These are phyloP conservation scores for Pelusios castaneus DNA, from an alignment of 2,113 vertebrate species.

Conservation along the genomic window DNA sequence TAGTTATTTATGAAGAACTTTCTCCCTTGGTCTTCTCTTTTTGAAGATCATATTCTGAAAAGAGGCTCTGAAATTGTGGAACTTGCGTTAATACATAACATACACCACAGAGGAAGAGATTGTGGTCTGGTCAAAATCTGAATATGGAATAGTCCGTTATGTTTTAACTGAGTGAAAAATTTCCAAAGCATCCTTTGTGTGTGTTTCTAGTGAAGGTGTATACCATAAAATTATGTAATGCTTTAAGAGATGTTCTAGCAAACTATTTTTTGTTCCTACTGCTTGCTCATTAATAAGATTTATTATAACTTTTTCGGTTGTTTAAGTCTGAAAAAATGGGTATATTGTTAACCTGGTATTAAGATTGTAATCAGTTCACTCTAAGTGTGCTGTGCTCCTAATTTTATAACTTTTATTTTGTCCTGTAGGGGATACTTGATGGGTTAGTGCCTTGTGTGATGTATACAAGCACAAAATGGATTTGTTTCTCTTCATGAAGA, in stretches of 20 bases:
- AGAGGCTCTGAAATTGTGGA: neutral
- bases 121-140: neutral
- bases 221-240: neutral
- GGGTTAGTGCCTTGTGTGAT: constrained; percentile 80
- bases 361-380: neutral
- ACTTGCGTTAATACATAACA: neutral
- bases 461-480: constrained; percentile 18
- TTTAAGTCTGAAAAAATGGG: neutral
- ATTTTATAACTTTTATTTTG: neutral
- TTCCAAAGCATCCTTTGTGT: neutral
- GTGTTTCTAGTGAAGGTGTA: neutral
- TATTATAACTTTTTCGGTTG: neutral
- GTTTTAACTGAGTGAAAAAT: neutral
- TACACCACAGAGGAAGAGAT: neutral
- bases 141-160: neutral
- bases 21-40: neutral
- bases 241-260: neutral
- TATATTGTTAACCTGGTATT: neutral
- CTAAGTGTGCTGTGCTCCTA: neutral
- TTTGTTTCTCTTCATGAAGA: constrained; percentile 48
- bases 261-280: neutral
- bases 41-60: neutral
- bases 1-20: neutral
- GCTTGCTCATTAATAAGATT: neutral
- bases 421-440: constrained; percentile 93